Percentiles rank a stretch among this genome's conserved stretches.
Evolutionary conservation across 2,797 vertebrate genomes (phyloP).

Genomic region (Onychomys leucogaster): DNA sequence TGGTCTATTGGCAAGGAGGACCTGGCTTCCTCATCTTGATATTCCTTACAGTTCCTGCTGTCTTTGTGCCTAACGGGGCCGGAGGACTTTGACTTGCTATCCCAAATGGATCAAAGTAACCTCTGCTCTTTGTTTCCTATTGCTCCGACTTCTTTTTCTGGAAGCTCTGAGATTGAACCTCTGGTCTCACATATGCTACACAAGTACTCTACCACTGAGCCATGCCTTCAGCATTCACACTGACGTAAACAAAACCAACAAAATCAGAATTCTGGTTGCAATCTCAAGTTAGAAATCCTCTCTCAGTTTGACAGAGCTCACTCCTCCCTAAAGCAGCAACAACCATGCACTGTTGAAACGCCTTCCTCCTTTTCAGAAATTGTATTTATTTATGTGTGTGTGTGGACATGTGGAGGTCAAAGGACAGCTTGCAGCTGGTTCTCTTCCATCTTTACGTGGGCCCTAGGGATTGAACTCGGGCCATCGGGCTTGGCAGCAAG

Average conservation of each 20-base stretch:
- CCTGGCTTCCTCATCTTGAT: not conserved
- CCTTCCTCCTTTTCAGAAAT: not conserved
- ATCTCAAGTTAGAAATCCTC: not conserved
- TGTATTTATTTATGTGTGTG: no score
- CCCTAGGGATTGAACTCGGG: not conserved
- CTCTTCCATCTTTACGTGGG: not conserved
- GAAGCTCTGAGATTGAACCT: not conserved
- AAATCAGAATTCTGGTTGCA: not conserved
- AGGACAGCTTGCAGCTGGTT: not conserved
- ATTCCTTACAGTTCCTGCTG: not conserved
- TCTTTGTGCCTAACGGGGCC: no score
- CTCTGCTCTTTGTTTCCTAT: not conserved
- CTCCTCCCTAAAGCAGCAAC: slow-evolving; percentile 7
- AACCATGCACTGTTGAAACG: not conserved
- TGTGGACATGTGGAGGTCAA: no score
- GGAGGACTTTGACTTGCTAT: not conserved
- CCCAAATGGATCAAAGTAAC: not conserved
- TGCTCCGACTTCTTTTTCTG: not conserved
- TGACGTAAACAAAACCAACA: not conserved
- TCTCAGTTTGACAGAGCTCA: not conserved
- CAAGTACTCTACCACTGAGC: not conserved
- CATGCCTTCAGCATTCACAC: not conserved
- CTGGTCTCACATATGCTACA: not conserved
- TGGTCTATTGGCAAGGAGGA: not conserved
- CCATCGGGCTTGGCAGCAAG: not conserved